Percentiles rank a stretch among this genome's conserved stretches.
phyloP scores from a whole-genome alignment of 1,140 invertebrate genomes.

The Drosophila bipectinata region DNA sequence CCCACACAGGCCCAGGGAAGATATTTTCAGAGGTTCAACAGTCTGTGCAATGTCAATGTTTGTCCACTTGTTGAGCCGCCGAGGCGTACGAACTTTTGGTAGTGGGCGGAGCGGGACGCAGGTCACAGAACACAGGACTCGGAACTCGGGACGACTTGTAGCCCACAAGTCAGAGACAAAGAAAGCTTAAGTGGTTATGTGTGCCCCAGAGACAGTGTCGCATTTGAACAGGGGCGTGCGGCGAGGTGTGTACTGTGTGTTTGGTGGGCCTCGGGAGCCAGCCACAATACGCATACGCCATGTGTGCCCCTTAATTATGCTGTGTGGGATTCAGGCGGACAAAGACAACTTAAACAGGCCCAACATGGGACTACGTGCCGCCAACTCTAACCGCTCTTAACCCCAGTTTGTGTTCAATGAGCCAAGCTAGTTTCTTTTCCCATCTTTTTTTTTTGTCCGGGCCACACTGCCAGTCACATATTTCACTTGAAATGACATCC shows the following conservation, averaged over 20 bases:
- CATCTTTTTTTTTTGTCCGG: slow-evolving; percentile 29
- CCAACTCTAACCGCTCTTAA: slow-evolving; percentile 1
- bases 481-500: slow-evolving; percentile 72
- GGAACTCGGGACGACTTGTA: slow-evolving; percentile 6
- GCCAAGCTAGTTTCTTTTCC: slow-evolving; percentile 42
- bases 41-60: slow-evolving; percentile 74
- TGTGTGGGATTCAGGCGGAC: slow-evolving; percentile 37
- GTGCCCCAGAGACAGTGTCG: slow-evolving; percentile 4
- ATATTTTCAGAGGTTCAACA: slow-evolving; percentile 54
- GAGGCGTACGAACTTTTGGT: slow-evolving; percentile 17
- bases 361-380: slow-evolving; percentile 61
- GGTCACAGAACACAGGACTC: slow-evolving; percentile 3
- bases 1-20: slow-evolving; percentile 11
- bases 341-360: slow-evolving; percentile 71
- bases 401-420: slow-evolving; percentile 56
- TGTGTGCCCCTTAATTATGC: slow-evolving; percentile 73
- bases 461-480: slow-evolving; percentile 64
- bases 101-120: slow-evolving; percentile 18
- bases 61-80: slow-evolving; percentile 74
- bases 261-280: slow-evolving; percentile 10
- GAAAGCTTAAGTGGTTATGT: slow-evolving; percentile 78
- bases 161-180: slow-evolving; percentile 71
- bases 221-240: neutral
- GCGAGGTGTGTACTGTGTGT: neutral
- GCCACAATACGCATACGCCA: slow-evolving; percentile 73